A percentile compares a stretch with the other conserved stretches of the same genome.
These are phyloP conservation scores for Cecidostiba fungosa DNA, from an alignment of 2,888 invertebrate species.

Conservation along the genomic window DNA sequence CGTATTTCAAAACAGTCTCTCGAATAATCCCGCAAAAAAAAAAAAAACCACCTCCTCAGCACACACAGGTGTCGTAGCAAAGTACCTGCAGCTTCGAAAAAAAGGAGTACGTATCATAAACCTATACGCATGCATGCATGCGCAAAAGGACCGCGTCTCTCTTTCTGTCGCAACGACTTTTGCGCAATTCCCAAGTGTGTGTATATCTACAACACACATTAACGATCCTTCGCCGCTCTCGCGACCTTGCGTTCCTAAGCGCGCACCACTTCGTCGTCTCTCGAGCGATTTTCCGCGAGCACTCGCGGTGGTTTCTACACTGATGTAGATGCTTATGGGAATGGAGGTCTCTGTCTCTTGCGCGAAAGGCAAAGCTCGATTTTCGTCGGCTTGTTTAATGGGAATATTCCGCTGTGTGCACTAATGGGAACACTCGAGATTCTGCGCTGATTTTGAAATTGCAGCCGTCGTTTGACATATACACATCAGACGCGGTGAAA, in stretches of 20 bases:
- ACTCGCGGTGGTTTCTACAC: neutral
- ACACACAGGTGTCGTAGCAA: neutral
- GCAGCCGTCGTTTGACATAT: neutral
- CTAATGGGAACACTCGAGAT: neutral
- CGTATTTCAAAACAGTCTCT: neutral
- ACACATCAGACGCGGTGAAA: neutral
- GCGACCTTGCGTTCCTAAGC: constrained; percentile 53
- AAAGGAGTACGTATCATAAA: neutral
- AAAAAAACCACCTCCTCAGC: no score
- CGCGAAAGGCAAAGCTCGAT: constrained; percentile 2
- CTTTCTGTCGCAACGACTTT: neutral
- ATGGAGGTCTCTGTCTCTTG: neutral
- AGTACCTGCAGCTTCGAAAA: neutral
- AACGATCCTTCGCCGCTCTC: constrained; percentile 10
- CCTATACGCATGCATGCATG: neutral
- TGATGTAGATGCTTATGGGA: neutral
- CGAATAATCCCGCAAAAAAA: no score
- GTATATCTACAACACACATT: neutral
- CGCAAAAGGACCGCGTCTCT: constrained; percentile 7
- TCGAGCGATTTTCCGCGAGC: neutral
- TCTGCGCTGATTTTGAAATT: constrained; percentile 2
- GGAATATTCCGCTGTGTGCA: neutral
- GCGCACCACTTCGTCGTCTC: neutral
- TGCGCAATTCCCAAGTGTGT: constrained; percentile 16
- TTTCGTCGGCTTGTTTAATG: constrained; percentile 4